Percentiles rank a stretch among this genome's conserved stretches.
Conservation (phyloP, 2,113 vertebrate species). For the Antigone vipio region DNA sequence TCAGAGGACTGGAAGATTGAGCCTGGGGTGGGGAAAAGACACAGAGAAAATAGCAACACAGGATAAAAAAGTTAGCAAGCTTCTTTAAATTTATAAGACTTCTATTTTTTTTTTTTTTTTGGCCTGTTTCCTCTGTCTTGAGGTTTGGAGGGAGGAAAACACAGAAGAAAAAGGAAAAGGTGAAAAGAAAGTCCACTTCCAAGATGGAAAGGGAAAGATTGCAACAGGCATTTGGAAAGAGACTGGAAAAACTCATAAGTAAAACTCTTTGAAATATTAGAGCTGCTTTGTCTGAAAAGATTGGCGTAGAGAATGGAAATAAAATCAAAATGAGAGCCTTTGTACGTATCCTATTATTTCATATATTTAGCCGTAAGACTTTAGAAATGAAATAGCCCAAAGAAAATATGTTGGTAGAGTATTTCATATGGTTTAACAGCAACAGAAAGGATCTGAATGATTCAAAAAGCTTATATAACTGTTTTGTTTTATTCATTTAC, state of each 20-base stretch:
- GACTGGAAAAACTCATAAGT: slow-evolving; percentile 50
- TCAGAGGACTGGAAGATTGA: background rate
- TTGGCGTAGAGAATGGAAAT: slow-evolving; percentile 54
- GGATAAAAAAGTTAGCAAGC: background rate
- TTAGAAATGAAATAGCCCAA: slow-evolving; percentile 69
- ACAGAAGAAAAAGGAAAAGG: background rate
- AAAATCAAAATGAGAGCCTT: slow-evolving; percentile 66
- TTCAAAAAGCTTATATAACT: slow-evolving; percentile 76
- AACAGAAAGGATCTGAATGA: slow-evolving; percentile 67
- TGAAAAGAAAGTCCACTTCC: background rate
- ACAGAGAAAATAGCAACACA: background rate
- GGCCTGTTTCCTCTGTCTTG: background rate
- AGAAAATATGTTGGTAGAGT: slow-evolving; percentile 48
- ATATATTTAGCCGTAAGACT: slow-evolving; percentile 61
- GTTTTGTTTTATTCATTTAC: slow-evolving; percentile 81
- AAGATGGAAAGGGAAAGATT: slow-evolving; percentile 11
- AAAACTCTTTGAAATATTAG: slow-evolving; percentile 67
- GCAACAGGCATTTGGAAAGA: slow-evolving; percentile 41
- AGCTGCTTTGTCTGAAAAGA: slow-evolving; percentile 59
- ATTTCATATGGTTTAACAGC: slow-evolving; percentile 58
- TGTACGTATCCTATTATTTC: slow-evolving; percentile 67
- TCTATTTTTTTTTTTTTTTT: background rate
- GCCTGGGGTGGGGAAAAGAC: background rate
- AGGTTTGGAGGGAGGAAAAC: background rate
- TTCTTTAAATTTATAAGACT: background rate